Conservation (phyloP, 2,113 vertebrate genomes). For the Callionymus lyra region DNA sequence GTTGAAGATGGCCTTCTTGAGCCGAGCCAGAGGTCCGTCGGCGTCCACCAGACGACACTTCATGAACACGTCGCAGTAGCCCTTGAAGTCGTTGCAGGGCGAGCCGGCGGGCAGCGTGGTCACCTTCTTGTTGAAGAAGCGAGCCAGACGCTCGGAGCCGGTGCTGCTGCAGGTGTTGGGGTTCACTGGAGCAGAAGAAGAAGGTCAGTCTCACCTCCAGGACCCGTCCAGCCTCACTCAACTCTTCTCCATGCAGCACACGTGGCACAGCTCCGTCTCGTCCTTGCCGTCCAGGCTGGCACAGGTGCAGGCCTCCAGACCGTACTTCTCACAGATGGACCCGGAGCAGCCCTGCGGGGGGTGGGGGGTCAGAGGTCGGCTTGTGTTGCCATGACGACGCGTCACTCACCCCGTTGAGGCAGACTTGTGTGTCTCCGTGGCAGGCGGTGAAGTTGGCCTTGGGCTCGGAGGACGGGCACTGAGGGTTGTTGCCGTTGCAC, state of each 20-base stretch:
- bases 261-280: conserved; percentile 90
- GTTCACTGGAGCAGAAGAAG: conserved; percentile 39
- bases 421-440: conserved; percentile 94
- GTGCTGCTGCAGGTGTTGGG: conserved; percentile 63
- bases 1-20: conserved; percentile 99
- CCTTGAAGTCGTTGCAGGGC: conserved; percentile 95
- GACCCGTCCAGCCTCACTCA: conserved; percentile 42
- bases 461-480: conserved; percentile 85
- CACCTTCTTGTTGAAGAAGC: conserved; percentile 75
- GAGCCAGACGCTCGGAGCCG: conserved; percentile 60
- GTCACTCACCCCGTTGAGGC: conserved; percentile 84
- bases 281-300: conserved; percentile 87
- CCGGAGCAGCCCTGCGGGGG: conserved; percentile 86
- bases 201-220: background rate
- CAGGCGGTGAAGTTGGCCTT: conserved; percentile 92
- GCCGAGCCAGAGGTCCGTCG: conserved; percentile 87
- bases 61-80: conserved; percentile 98
- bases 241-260: conserved; percentile 98
- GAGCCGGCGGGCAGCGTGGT: conserved; percentile 93
- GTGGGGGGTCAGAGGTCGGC: conserved; percentile 27
- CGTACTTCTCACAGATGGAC: conserved; percentile 94
- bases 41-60: conserved; percentile 93
- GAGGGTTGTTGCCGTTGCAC: conserved; percentile 77
- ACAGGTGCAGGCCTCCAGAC: conserved; percentile 91
- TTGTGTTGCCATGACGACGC: conserved; percentile 21